phyloP scores from a whole-genome alignment of 1,140 invertebrate species.

The Papilio polyxenes region DNA sequence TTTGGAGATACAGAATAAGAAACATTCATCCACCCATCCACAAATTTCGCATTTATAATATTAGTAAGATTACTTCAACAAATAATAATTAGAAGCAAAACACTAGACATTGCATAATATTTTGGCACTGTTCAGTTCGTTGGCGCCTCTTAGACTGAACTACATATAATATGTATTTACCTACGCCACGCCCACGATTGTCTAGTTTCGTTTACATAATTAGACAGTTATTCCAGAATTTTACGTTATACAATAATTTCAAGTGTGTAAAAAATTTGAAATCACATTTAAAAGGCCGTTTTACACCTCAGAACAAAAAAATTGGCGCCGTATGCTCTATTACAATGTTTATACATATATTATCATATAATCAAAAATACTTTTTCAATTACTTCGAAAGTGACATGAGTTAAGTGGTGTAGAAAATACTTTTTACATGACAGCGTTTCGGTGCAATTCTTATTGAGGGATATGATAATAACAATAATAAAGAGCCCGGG shows the following conservation, averaged over 20 bases:
- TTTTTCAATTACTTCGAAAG: no score
- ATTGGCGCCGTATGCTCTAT: no score
- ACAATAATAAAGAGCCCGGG: background rate
- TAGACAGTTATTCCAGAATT: background rate
- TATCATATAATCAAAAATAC: no score
- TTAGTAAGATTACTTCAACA: background rate
- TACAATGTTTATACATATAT: no score
- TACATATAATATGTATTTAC: background rate
- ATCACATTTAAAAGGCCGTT: background rate
- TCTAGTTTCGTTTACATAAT: background rate
- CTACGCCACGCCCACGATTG: background rate
- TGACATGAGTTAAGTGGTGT: background rate
- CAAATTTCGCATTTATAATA: no score
- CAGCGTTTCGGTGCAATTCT: background rate
- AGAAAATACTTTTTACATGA: background rate
- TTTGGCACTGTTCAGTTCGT: conserved; percentile 7
- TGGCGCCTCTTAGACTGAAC: background rate
- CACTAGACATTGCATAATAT: background rate
- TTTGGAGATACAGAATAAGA: no score
- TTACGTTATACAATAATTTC: background rate
- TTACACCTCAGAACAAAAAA: no score
- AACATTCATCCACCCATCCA: no score
- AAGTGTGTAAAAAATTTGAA: background rate
- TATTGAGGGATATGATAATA: background rate
- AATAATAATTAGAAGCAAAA: background rate